Percentiles rank a stretch among this genome's conserved stretches.
These are phyloP conservation scores for Lamprologus tigripictilis DNA, from an alignment of 2,113 vertebrate genomes.

Conservation along the genomic window DNA sequence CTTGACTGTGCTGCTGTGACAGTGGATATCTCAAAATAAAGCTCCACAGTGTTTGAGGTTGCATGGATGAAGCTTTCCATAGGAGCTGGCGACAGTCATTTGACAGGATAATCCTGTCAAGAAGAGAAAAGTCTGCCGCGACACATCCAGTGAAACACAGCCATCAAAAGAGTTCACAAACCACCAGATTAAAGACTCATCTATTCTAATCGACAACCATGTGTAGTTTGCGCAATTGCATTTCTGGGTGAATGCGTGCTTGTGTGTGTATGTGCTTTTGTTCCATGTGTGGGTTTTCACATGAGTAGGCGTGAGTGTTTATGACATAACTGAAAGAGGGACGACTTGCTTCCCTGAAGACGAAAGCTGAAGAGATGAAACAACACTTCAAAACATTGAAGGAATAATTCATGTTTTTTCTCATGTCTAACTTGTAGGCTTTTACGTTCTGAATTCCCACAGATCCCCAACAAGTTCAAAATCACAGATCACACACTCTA, in stretches of 20 bases:
- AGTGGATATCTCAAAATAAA: neutral
- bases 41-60: neutral
- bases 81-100: neutral
- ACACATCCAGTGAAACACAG: neutral
- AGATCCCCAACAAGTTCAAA: conserved; percentile 9
- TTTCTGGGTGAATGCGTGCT: neutral
- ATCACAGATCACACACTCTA: conserved; percentile 18
- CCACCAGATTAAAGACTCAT: neutral
- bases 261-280: neutral
- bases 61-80: neutral
- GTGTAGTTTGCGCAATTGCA: neutral
- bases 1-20: neutral
- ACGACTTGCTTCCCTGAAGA: conserved; percentile 15
- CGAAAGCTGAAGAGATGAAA: conserved; percentile 13
- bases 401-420: conserved; percentile 30
- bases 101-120: neutral
- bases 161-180: neutral
- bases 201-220: neutral
- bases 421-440: conserved; percentile 23
- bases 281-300: neutral
- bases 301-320: neutral
- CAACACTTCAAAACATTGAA: conserved; percentile 25
- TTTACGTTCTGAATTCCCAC: conserved; percentile 7
- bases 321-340: conserved; percentile 6
- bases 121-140: neutral